Evolutionary conservation across 2,797 vertebrate species (phyloP).

Genomic region (Semaprochilodus insignis): DNA sequence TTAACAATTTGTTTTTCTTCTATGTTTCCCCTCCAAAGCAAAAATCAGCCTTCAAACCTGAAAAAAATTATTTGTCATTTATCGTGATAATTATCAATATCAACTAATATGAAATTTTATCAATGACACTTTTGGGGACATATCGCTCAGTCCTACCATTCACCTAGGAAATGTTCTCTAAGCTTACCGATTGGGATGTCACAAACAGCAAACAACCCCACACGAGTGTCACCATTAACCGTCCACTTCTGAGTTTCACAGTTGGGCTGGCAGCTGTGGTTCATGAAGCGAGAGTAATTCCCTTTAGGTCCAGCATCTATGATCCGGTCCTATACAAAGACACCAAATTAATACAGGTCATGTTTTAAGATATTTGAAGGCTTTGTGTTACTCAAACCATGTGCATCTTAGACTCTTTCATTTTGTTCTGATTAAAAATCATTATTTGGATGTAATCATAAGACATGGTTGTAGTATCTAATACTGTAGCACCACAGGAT

Average conservation of each 20-base stretch:
- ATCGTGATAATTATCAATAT: no score
- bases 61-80: no score
- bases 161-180: not conserved
- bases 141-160: not conserved
- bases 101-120: no score
- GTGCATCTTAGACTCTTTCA: no score
- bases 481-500: conserved; percentile 72
- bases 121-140: no score
- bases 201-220: conserved; percentile 93
- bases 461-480: conserved; percentile 72
- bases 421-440: no score
- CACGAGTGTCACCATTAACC: conserved; percentile 94
- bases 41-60: no score
- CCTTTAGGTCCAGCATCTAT: conserved; percentile 98
- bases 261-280: conserved; percentile 99
- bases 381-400: no score
- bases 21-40: no score
- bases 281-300: conserved; percentile 98
- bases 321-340: conserved; percentile 87
- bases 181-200: conserved; percentile 90
- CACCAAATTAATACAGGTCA: not conserved
- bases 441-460: no score
- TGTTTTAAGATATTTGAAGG: not conserved
- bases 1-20: no score
- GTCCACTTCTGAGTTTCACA: conserved; percentile 99